Evolutionary conservation across 2,113 vertebrate genomes (phyloP), one percentile per base, ranked within the genome.

Genomic region (Lepus europaeus): DNA sequence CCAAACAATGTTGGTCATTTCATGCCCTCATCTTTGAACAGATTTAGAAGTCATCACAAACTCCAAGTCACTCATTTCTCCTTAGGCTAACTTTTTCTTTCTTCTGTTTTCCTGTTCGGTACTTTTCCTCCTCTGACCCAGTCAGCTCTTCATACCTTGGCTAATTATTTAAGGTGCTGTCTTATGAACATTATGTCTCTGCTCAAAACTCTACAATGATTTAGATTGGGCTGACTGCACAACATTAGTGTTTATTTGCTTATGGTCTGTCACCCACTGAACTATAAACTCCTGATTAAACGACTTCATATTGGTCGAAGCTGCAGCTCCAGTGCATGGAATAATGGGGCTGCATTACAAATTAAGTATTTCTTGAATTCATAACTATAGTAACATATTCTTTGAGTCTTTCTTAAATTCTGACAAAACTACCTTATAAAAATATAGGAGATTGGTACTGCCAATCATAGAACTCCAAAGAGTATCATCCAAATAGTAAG

Each of bases 351-450:
- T 36, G 17, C 36, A 68, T 63, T 39, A 45, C 36, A n/a, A 14
- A 1, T 72, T n/a, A 82, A 70, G 36, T 56, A 51, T 73, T 66
- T 89, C n/a, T 78, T 89, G 17, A 36, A 23, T 13, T 51, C 5
- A 3, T 3, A 89, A 82, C n/a, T 19, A 39, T 6, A 49, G 5
- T 36, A 45, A 77, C 1, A 33, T 27, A 64, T 20, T 83, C 87
- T 76, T 53, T 69, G 23, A 89, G n/a, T 73, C 59, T 70, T 53
- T 68, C 68, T 74, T 72, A 92, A 87, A 77, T 81, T 39, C 33
- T 0, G 78, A 5, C 12, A 61, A 68, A 72, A 70, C 56, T 39
- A 2, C 39, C 74, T 70, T 70, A 39, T 33, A 14, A 79, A 53
- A 29, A 36, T 7, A 1, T 49, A 23, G 78, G 10, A 61, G 23